Percentiles rank a stretch among this genome's conserved stretches.
phyloP scores from a whole-genome alignment of 1,140 invertebrate genomes.

The Halesus radiatus region DNA sequence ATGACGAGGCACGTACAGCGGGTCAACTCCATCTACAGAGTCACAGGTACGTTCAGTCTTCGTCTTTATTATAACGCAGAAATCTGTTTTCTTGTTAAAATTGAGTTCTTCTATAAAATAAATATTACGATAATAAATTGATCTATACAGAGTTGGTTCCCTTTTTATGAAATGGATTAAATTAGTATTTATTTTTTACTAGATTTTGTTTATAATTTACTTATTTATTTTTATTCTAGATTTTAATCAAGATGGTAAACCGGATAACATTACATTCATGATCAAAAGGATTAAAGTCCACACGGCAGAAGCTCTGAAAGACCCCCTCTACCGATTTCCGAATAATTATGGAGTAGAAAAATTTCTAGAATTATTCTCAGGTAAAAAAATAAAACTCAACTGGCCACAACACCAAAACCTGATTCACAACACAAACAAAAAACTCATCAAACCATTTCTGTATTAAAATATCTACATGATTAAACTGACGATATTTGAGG shows the following conservation, averaged over 20 bases:
- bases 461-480: too few relatives aligned
- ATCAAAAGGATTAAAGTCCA: slow-evolving; percentile 96
- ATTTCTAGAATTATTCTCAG: slow-evolving; percentile 93
- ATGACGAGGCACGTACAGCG: slow-evolving; percentile 95
- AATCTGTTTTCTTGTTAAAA: too few relatives aligned
- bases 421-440: too few relatives aligned
- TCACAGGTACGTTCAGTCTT: slow-evolving; percentile 77
- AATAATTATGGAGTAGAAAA: slow-evolving; percentile 96
- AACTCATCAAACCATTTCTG: too few relatives aligned
- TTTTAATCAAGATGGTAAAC: slow-evolving; percentile 92
- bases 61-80: too few relatives aligned
- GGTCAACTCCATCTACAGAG: slow-evolving; percentile 92
- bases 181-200: slow-evolving; percentile 26
- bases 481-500: too few relatives aligned
- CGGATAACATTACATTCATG: slow-evolving; percentile 96
- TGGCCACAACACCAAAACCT: too few relatives aligned
- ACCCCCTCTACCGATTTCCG: slow-evolving; percentile 89
- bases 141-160: too few relatives aligned
- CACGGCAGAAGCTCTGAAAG: slow-evolving; percentile 84
- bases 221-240: slow-evolving; percentile 74
- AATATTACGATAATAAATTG: too few relatives aligned
- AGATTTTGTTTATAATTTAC: slow-evolving; percentile 13
- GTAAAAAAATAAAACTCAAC: slow-evolving; percentile 66
- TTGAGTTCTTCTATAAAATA: too few relatives aligned
- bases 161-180: too few relatives aligned